phyloP scores from a whole-genome alignment of 2,888 invertebrate genomes.

The Microplitis deprimator region DNA sequence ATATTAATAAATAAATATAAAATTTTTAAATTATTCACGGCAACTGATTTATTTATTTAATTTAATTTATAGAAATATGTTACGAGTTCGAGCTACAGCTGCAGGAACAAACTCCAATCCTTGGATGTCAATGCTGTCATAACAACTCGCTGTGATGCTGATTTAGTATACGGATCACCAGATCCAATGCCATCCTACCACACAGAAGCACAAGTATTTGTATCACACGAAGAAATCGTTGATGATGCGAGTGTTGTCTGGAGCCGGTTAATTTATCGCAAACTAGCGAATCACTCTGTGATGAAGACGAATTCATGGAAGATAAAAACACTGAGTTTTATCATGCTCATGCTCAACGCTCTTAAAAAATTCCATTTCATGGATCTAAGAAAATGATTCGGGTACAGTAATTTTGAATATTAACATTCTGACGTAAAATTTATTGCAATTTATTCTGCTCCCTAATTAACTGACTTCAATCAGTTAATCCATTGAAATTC shows the following conservation, averaged over 20 bases:
- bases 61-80: conserved; percentile 64
- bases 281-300: conserved; percentile 62
- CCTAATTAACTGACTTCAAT: too few relatives aligned
- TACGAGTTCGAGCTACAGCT: conserved; percentile 67
- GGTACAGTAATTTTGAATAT: too few relatives aligned
- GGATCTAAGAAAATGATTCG: conserved; percentile 69
- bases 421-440: too few relatives aligned
- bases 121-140: conserved; percentile 67
- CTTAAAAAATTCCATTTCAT: conserved; percentile 67
- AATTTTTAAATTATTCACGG: too few relatives aligned
- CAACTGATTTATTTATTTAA: too few relatives aligned
- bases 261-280: conserved; percentile 62
- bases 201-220: too few relatives aligned
- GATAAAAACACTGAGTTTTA: conserved; percentile 62
- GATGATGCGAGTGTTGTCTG: conserved; percentile 62
- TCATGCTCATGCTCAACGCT: conserved; percentile 66
- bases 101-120: conserved; percentile 62
- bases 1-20: too few relatives aligned
- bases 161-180: too few relatives aligned
- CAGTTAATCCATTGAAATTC: too few relatives aligned
- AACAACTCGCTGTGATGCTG: conserved; percentile 64
- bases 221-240: conserved; percentile 63
- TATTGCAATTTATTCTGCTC: too few relatives aligned
- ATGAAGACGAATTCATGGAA: conserved; percentile 67
- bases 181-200: too few relatives aligned